Evolutionary conservation across 2,113 vertebrate species (phyloP).

Genomic region (Aepyceros melampus): DNA sequence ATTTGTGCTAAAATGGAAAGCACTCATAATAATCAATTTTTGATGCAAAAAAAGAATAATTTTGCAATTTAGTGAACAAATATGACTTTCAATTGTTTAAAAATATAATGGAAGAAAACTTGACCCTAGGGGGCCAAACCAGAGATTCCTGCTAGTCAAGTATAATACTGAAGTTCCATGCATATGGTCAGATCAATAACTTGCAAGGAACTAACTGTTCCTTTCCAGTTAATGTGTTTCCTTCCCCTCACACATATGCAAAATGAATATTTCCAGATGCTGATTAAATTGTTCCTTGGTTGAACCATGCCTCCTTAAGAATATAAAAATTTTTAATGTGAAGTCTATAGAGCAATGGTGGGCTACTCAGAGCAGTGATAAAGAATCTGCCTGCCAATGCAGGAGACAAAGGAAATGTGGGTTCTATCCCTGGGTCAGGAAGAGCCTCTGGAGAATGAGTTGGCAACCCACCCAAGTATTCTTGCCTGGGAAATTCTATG

Average conservation of each 20-base stretch:
- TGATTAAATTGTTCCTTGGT: neutral
- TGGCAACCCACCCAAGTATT: neutral
- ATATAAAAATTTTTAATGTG: neutral
- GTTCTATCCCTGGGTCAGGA: neutral
- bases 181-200: neutral
- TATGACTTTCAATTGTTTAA: conserved; percentile 37
- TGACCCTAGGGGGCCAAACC: neutral
- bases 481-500: neutral
- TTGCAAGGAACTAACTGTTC: neutral
- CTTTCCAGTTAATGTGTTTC: conserved; percentile 2
- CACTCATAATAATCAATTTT: conserved; percentile 32
- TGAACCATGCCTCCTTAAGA: neutral
- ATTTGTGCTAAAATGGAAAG: conserved; percentile 49
- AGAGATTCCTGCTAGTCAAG: neutral
- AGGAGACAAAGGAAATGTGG: neutral
- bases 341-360: neutral
- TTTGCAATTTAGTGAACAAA: conserved; percentile 20
- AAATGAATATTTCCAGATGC: neutral
- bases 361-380: neutral
- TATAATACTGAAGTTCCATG: neutral
- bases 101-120: conserved; percentile 6
- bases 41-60: conserved; percentile 25
- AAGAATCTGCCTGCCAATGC: neutral
- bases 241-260: neutral
- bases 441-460: neutral